Conservation (phyloP, 2,113 vertebrate species). For the Alligator mississippiensis region DNA sequence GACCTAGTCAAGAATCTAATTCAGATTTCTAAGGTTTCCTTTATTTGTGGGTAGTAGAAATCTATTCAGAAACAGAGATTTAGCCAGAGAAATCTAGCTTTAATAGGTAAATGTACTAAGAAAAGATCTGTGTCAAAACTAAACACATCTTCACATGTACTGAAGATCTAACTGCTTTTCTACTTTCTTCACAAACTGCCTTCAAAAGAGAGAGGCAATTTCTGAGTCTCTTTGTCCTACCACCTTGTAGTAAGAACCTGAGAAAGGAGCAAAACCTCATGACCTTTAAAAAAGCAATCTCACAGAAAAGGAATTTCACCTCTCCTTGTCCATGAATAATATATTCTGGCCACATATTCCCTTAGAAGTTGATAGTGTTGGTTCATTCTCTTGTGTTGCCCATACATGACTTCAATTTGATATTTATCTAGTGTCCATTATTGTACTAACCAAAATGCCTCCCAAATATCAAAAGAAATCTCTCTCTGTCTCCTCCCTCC, state of each 20-base stretch:
- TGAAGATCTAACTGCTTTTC: not conserved
- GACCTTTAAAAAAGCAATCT: rapidly evolving
- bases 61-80: not conserved
- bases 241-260: not conserved
- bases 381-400: not conserved
- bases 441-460: not conserved
- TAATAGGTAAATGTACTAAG: not conserved
- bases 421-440: rapidly evolving
- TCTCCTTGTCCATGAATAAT: not conserved
- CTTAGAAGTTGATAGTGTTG: not conserved
- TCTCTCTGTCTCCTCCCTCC: not conserved
- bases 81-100: not conserved
- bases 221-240: not conserved
- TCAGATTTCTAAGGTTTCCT: not conserved
- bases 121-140: not conserved
- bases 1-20: not conserved
- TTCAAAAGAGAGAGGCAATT: not conserved
- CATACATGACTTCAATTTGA: not conserved
- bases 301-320: not conserved
- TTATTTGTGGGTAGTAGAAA: not conserved
- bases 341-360: not conserved
- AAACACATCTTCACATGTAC: not conserved
- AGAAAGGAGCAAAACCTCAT: not conserved
- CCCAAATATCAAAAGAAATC: not conserved
- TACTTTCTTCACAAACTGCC: not conserved